Percentiles rank a stretch among this genome's conserved stretches.
These are phyloP conservation scores for Donacobius atricapilla DNA, from an alignment of 2,113 vertebrate genomes.

Conservation along the genomic window DNA sequence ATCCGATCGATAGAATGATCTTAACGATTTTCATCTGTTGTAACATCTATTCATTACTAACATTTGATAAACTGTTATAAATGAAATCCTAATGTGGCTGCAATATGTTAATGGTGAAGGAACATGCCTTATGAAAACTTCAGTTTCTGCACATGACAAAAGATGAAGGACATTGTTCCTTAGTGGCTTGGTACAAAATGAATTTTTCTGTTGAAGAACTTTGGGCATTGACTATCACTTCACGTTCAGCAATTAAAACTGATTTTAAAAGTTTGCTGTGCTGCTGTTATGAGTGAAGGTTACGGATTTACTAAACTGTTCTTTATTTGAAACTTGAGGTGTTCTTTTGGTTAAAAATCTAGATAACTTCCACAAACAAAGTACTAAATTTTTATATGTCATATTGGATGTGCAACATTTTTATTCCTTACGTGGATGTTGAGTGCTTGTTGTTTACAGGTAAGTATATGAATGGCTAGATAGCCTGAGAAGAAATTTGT, in stretches of 20 bases:
- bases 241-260: neutral
- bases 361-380: neutral
- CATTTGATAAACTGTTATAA: neutral
- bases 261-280: conserved; percentile 60
- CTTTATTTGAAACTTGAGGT: neutral
- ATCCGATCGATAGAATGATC: neutral
- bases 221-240: neutral
- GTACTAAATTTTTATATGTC: neutral
- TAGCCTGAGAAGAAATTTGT: neutral
- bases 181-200: neutral
- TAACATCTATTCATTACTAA: neutral
- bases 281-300: neutral
- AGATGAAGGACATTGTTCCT: neutral
- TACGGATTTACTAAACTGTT: neutral
- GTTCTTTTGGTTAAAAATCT: neutral
- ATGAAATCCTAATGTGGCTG: neutral
- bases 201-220: neutral
- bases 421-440: neutral
- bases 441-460: neutral
- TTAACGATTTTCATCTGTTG: neutral
- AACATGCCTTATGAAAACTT: conserved; percentile 36
- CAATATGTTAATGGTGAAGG: conserved; percentile 50
- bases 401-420: neutral
- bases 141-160: neutral
- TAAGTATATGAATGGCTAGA: neutral